These are phyloP conservation scores for Ypsolopha scabrella DNA, from an alignment of 2,888 invertebrate genomes.

Conservation along the genomic window DNA sequence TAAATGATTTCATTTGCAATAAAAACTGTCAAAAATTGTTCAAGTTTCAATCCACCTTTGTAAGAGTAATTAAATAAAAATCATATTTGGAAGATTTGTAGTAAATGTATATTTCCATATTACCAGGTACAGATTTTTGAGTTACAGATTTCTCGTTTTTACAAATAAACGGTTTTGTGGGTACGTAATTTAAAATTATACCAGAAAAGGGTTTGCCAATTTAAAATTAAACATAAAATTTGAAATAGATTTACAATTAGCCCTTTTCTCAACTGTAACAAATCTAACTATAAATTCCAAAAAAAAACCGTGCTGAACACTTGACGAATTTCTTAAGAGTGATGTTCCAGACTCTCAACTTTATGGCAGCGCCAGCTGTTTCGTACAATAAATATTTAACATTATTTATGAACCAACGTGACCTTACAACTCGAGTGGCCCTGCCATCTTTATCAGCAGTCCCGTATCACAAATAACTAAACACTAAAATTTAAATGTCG, in stretches of 20 bases:
- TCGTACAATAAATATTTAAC: not conserved
- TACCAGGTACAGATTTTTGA: conserved; percentile 65
- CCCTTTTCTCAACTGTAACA: not conserved
- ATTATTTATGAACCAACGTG: not conserved
- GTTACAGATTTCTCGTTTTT: conserved; percentile 43
- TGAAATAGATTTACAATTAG: not conserved
- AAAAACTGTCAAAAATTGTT: conserved; percentile 21
- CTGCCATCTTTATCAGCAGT: conserved; percentile 40
- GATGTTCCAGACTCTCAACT: not conserved
- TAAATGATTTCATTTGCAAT: conserved; percentile 45
- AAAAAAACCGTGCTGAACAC: not conserved
- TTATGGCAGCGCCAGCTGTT: not conserved
- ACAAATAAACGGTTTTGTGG: conserved; percentile 40
- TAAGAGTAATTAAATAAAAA: not conserved
- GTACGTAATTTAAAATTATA: conserved; percentile 38
- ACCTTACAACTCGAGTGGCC: conserved; percentile 14
- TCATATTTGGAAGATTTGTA: conserved; percentile 47
- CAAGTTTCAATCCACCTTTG: not conserved
- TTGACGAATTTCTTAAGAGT: not conserved
- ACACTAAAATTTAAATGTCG: conserved; percentile 41
- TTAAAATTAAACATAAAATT: conserved; percentile 7
- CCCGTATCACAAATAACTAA: conserved; percentile 39
- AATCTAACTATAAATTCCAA: not conserved
- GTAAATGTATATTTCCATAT: conserved; percentile 68
- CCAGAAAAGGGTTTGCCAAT: conserved; percentile 35